Evolutionary conservation across 2,888 invertebrate species (phyloP).

Genomic region (Biston stratarius): DNA sequence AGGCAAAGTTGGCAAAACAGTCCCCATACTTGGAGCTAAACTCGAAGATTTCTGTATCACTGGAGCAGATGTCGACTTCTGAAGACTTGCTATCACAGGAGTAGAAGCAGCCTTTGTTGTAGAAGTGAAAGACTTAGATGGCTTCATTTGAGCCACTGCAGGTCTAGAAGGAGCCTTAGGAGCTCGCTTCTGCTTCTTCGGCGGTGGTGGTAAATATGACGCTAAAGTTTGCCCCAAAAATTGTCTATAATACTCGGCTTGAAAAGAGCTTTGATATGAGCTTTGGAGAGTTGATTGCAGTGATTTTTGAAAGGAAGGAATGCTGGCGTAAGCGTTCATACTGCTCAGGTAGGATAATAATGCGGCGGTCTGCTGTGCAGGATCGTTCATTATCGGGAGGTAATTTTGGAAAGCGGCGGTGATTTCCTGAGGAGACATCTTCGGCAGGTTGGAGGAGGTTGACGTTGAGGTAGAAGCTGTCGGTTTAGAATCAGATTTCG

Average conservation of each 20-base stretch:
- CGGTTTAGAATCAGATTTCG: conserved; percentile 61
- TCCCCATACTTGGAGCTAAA: conserved; percentile 74
- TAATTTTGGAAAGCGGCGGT: conserved; percentile 74
- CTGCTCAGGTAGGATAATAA: conserved; percentile 73
- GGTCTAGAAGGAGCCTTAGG: conserved; percentile 59
- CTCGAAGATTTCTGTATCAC: conserved; percentile 61
- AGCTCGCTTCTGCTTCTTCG: conserved; percentile 75
- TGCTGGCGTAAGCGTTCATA: conserved; percentile 71
- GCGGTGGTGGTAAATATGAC: conserved; percentile 64
- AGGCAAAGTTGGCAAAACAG: conserved; percentile 71
- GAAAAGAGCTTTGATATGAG: conserved; percentile 70
- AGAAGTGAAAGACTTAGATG: conserved; percentile 57
- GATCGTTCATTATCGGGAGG: conserved; percentile 73
- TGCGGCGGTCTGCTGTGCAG: conserved; percentile 74
- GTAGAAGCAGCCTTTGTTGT: conserved; percentile 58
- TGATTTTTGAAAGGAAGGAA: conserved; percentile 65
- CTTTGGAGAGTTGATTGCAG: conserved; percentile 69
- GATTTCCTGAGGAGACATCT: conserved; percentile 73
- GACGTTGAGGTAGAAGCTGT: conserved; percentile 44
- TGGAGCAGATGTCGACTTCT: conserved; percentile 53
- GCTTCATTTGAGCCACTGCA: conserved; percentile 47
- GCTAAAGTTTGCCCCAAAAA: conserved; percentile 70
- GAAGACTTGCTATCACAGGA: conserved; percentile 51
- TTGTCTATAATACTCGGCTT: conserved; percentile 79
- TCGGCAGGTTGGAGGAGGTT: conserved; percentile 58